Base-by-base conservation (phyloP, 2,888 invertebrate genomes). In the Melieria crassipennis region DNA sequence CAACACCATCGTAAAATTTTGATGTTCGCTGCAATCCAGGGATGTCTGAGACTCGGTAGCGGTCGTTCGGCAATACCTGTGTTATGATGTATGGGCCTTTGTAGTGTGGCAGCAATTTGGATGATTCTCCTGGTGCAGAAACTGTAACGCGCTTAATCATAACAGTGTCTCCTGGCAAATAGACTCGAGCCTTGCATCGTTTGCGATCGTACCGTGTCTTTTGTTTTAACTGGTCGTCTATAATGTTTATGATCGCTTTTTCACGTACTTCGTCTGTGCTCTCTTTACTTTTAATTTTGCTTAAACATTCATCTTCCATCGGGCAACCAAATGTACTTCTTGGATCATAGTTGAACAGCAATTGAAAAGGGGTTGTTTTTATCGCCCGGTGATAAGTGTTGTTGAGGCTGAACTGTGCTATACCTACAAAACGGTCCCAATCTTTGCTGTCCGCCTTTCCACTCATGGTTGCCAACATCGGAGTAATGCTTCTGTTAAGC, bases 21-120 rank as follows among this genome's bases (percentile, higher is more conserved):
- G 30, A 30, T 30, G 30, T 75, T 61, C 71, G 63, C 13, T 68
- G 56, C 1, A 72, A 71, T 45, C 75, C 75, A 7, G 76, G 72
- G 10, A 79, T 42, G 48, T 77, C 77, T 67, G 72, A 72, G 13
- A 78, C n/a, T 16, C 72, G 61, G 60, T 77, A 78, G 7, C 75
- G 69, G 48, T 79, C 76, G 65, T 77, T 75, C 5, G 65, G 60
- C 52, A 77, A 52, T 1, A 55, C 56, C 62, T 70, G 58, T 9
- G 64, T 68, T 6, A 76, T 65, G 7, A 75, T 57, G 52, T 75
- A 75, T 5, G 76, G 75, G 13, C 77, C 76, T 62, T 74, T 75
- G 52, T 69, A 78, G 45, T 66, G 70, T n/a, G 75, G 74, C 48
- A 69, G 47, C 7, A 77, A 55, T 62, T 78, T 78, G 50, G 63